Evolutionary conservation across 1,140 invertebrate species (phyloP), one percentile per base, ranked within the genome.

Genomic region (Drosophila arawakana): DNA sequence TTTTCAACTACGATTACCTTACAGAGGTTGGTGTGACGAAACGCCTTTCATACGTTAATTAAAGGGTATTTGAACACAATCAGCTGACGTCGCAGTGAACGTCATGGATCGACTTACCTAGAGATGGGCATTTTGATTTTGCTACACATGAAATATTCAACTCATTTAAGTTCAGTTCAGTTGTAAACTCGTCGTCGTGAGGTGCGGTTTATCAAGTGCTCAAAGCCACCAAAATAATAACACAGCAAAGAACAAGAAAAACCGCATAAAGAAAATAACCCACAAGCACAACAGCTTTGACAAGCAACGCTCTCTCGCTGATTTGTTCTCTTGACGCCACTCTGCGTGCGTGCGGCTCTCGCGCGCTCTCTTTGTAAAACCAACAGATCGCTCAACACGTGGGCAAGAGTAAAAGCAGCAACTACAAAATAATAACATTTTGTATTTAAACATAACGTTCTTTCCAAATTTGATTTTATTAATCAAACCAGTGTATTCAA

Each of bases 121-220:
- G 65, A 65, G 49, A 65, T 57, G 76, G 59, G 58, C 39, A 13
- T 68, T 63, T 63, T 13, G 44, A 49, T 41, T 68, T 63, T 35
- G 30, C 68, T 55, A 70, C 59, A 73, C 68, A 71, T 79, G 69
- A 82, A 72, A 69, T 59, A 76, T 66, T 69, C 39, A 70, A 84
- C 70, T 80, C 39, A 69, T 74, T 58, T 60, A 50, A 57, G 65
- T 52, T 79, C 18, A 21, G 18, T 21, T 82, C 66, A 86, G 83
- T 86, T 83, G 69, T 44, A 77, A 88, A 44, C 73, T 66, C 52
- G 52, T 41, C 76, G 73, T 89, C 70, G 76, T 57, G 54, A 52
- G 34, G 80, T 62, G 66, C 66, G 67, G 83, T 89, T 79, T 72
- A 65, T 52, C 61, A 47, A 63, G 13, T 39, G 47, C 10, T 13